phyloP scores from a whole-genome alignment of 2,888 invertebrate species.

The Amphipoea oculea region DNA sequence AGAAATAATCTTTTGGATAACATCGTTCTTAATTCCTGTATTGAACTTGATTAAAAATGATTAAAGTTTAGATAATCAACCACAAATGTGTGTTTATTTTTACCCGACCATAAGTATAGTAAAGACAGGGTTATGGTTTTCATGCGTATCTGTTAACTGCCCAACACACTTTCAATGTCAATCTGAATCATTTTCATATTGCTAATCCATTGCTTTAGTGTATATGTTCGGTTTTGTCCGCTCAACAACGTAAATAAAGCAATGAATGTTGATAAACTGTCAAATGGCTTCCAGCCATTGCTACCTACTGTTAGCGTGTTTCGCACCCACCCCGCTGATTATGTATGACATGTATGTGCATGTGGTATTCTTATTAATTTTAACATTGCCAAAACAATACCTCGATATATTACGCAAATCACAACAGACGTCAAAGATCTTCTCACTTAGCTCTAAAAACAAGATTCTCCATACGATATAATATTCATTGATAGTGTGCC shows the following conservation, averaged over 20 bases:
- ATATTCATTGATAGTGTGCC: constrained; percentile 39
- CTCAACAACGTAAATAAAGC: not conserved
- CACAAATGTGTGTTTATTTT: not conserved
- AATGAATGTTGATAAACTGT: not conserved
- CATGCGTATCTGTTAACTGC: not conserved
- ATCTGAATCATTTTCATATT: not conserved
- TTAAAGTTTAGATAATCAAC: not conserved
- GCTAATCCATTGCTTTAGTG: not conserved
- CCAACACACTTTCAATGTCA: not conserved
- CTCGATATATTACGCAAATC: not conserved
- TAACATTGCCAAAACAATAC: not conserved
- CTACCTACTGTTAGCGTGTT: not conserved
- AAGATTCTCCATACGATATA: constrained; percentile 8
- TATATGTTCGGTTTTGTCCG: not conserved
- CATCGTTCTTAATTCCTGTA: not conserved
- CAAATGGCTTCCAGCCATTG: not conserved
- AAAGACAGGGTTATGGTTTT: not conserved
- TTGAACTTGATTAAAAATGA: not conserved
- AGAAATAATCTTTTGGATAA: not conserved
- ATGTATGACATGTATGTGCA: not conserved
- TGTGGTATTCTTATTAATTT: not conserved
- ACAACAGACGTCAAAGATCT: not conserved
- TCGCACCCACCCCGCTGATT: not conserved
- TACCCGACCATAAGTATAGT: not conserved
- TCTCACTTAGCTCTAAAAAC: constrained; percentile 5